A percentile compares a stretch with the other conserved stretches of the same genome.
phyloP scores from a whole-genome alignment of 2,113 vertebrate genomes.

The Setophaga coronata region DNA sequence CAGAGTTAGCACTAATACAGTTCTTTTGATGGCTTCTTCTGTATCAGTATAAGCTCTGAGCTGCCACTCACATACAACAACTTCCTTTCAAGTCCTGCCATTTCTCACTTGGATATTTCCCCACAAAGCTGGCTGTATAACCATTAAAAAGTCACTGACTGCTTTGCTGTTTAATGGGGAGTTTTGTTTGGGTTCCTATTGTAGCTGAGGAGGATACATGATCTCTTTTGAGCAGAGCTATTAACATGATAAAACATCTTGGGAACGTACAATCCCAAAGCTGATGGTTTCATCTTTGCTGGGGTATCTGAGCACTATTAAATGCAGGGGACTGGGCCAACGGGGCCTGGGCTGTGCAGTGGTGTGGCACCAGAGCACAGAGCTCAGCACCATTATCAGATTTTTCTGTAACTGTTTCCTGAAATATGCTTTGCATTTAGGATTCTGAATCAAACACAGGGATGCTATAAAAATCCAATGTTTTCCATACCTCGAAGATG shows the following conservation, averaged over 20 bases:
- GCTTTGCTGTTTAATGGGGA: conserved; percentile 11
- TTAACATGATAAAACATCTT: conserved; percentile 48
- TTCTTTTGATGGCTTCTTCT: conserved; percentile 22
- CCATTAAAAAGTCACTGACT: neutral
- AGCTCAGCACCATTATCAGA: neutral
- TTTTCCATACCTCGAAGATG: conserved; percentile 6
- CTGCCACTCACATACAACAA: conserved; percentile 5
- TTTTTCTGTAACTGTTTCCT: conserved; percentile 57
- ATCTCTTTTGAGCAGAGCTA: conserved; percentile 41
- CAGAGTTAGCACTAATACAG: neutral
- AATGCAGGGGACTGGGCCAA: neutral
- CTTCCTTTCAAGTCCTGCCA: conserved; percentile 35
- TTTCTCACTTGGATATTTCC: conserved; percentile 34
- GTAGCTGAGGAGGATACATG: neutral
- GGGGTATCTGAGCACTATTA: neutral
- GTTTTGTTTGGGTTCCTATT: conserved; percentile 12
- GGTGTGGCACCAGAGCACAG: conserved; percentile 52
- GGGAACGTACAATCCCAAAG: neutral
- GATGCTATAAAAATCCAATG: conserved; percentile 35
- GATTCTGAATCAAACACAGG: conserved; percentile 5
- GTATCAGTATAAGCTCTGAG: neutral
- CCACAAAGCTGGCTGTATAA: conserved; percentile 12
- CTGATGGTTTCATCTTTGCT: conserved; percentile 5
- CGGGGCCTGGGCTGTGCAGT: conserved; percentile 29
- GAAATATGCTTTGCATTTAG: conserved; percentile 63